Percentiles rank a stretch among this genome's conserved stretches.
Evolutionary conservation across 1,140 invertebrate genomes (phyloP).

Genomic region (Dryas iulia): DNA sequence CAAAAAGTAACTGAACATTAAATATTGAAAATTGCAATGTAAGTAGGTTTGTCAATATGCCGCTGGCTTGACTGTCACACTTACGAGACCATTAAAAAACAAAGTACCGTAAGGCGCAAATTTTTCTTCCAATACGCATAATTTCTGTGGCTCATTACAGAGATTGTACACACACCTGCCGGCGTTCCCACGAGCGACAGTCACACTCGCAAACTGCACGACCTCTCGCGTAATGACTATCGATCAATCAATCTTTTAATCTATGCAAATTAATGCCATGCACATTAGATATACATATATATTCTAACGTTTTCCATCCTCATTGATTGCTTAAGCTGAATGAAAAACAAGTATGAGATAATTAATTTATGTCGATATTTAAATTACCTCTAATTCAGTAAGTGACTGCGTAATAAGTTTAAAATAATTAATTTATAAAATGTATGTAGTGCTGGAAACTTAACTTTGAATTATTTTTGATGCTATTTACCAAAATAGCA

Average conservation of each 20-base stretch:
- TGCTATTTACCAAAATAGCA: too few relatives aligned
- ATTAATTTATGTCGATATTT: background rate
- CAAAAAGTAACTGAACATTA: too few relatives aligned
- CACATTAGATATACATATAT: conserved; percentile 6
- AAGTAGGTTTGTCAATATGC: background rate
- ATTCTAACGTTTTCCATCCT: conserved; percentile 11
- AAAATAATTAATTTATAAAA: background rate
- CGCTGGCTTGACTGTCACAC: background rate
- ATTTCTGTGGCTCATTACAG: conserved; percentile 18
- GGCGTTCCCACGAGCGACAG: conserved; percentile 44
- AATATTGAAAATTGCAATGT: background rate
- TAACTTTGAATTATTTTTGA: too few relatives aligned
- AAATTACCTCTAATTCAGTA: background rate
- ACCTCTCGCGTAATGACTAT: conserved; percentile 27
- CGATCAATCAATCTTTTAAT: conserved; percentile 33
- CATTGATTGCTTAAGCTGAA: conserved; percentile 27
- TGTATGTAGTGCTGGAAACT: too few relatives aligned
- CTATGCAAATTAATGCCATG: conserved; percentile 28
- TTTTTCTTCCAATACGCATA: conserved; percentile 24
- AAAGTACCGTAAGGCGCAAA: conserved; percentile 8
- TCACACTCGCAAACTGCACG: conserved; percentile 21
- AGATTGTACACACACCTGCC: conserved; percentile 41
- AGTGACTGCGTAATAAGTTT: background rate
- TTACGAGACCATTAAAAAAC: background rate
- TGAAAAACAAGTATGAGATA: conserved; percentile 11